Percentiles rank a stretch among this genome's conserved stretches.
Evolutionary conservation across 2,797 vertebrate species (phyloP).

Genomic region (Gephyroberyx darwinii): DNA sequence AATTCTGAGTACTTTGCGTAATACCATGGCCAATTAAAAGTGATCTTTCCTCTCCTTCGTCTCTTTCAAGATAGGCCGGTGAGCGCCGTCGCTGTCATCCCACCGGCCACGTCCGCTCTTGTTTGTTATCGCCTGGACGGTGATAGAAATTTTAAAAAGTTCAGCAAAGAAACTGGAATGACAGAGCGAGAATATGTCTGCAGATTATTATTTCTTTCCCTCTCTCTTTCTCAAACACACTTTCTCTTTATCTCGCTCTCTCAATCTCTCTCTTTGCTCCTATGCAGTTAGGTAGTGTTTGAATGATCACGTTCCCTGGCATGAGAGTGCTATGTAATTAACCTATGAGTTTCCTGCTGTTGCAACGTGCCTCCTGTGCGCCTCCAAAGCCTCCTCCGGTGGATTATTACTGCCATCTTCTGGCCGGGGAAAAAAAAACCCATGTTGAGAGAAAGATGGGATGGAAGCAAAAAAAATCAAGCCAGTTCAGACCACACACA

Average conservation of each 20-base stretch:
- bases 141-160: constrained; percentile 29
- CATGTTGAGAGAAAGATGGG: constrained; percentile 3
- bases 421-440: constrained; percentile 30
- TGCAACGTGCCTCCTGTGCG: constrained; percentile 72
- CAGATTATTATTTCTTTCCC: constrained; percentile 54
- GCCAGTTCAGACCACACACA: not conserved
- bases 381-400: constrained; percentile 39
- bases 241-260: constrained; percentile 42
- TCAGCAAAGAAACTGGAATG: constrained; percentile 32
- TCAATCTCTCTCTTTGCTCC: constrained; percentile 38
- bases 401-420: constrained; percentile 78
- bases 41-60: not conserved
- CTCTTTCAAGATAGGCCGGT: not conserved
- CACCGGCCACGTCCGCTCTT: constrained; percentile 18
- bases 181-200: constrained; percentile 44
- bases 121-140: constrained; percentile 38
- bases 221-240: constrained; percentile 7
- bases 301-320: constrained; percentile 81
- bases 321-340: constrained; percentile 82
- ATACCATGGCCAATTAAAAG: too few species aligned
- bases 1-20: too few species aligned
- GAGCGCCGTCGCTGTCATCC: not conserved
- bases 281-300: constrained; percentile 71
- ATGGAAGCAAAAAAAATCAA: not conserved
- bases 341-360: constrained; percentile 74